Percentiles rank a stretch among this genome's conserved stretches.
Evolutionary conservation across 2,113 vertebrate genomes (phyloP).

Genomic region (Istiophorus platypterus): DNA sequence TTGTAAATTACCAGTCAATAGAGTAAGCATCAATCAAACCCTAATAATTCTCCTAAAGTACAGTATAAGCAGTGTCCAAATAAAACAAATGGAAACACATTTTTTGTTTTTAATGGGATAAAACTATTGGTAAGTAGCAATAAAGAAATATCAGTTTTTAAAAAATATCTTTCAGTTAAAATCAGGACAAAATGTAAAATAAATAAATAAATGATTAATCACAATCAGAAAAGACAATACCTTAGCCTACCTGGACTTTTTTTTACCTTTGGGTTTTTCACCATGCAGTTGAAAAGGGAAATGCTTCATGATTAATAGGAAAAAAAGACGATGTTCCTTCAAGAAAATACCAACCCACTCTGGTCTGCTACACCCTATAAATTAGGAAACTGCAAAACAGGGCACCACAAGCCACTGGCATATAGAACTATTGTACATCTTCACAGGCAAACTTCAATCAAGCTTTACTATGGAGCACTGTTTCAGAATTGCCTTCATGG

Average conservation of each 20-base stretch:
- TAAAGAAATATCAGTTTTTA: not conserved
- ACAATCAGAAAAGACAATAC: not conserved
- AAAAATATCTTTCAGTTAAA: not conserved
- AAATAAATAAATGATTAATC: too few species aligned
- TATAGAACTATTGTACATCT: not conserved
- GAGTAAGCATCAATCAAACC: not conserved
- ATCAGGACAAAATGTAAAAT: not conserved
- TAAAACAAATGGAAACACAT: not conserved
- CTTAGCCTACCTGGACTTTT: constrained; percentile 20
- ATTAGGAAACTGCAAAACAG: not conserved
- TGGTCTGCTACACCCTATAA: constrained; percentile 11
- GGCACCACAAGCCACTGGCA: constrained; percentile 16
- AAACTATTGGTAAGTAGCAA: not conserved
- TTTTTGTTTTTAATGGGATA: not conserved
- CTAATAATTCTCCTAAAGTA: not conserved
- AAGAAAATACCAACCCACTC: constrained; percentile 45
- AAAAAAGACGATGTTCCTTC: constrained; percentile 20
- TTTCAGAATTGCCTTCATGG: constrained; percentile 35
- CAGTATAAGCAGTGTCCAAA: not conserved
- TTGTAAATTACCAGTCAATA: not conserved
- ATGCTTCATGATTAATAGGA: constrained; percentile 59
- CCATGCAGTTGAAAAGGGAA: constrained; percentile 22
- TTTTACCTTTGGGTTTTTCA: constrained; percentile 52
- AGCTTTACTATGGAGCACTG: constrained; percentile 37
- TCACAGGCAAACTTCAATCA: not conserved